Evolutionary conservation across 2,797 vertebrate genomes (phyloP), one percentile per base, ranked within the genome.

Genomic region (Lophius americanus): DNA sequence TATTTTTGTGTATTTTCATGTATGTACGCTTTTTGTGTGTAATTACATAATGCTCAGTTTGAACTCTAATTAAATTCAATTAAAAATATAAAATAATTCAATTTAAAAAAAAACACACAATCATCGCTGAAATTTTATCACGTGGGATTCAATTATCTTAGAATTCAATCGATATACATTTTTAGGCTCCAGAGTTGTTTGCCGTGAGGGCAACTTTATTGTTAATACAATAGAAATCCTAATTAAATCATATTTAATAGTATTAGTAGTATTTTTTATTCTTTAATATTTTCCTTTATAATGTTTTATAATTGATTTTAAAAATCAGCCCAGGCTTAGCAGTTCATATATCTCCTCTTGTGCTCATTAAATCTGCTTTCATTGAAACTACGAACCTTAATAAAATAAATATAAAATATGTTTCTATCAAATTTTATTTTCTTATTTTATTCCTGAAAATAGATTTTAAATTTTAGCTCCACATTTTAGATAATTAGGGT

Each of bases 201-300:
- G n/a, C 42, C 3, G 50, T 6, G 11, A 14, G 3, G 12, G n/a
- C 1, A 41, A 43, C 7, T 39, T 35, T 9, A 58, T 23, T 7
- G 9, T 11, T 42, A 63, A 51, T 3, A 10, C n/a, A 37, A 39
- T 53, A 33, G 2, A 54, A 48, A 70, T 50, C 7, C 47, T 44
- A 64, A 50, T 51, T 49, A 5, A 7, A 47, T 67, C 39, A 33
- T 9, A 72, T 68, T 56, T 4, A 12, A 54, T n/a, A 33, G 2
- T 23, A 13, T 63, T 47, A 9, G 4, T 11, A 65, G 32, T 38
- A 13, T 9, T 13, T 50, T 53, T 14, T 10, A 6, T 7, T 9
- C 51, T 42, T 43, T 6, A 41, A 9, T 41, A 41, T 6, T 41
- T 0, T 4, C 4, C 9, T 43, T 43, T 43, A 3, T 43, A 43